A percentile compares a stretch with the other conserved stretches of the same genome.
Conservation (phyloP, 2,797 vertebrate species). For the Streptopelia turtur region DNA sequence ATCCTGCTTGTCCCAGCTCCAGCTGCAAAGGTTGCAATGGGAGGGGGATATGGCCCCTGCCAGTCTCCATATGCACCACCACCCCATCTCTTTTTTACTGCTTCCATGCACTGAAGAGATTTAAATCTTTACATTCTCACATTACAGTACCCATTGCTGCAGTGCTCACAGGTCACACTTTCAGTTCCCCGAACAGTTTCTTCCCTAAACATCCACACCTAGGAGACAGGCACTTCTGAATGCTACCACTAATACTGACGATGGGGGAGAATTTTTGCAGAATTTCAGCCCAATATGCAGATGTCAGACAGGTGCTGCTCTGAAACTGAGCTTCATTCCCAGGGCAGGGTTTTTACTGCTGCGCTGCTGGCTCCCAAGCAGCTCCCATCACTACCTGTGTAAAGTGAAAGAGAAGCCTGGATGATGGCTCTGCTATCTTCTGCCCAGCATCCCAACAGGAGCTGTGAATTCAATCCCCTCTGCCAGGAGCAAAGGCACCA, state of each 20-base stretch:
- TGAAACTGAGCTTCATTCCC: not conserved
- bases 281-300: not conserved
- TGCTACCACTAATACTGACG: not conserved
- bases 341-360: not conserved
- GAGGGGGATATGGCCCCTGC: not conserved
- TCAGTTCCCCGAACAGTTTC: not conserved
- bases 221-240: not conserved
- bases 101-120: not conserved
- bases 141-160: not conserved
- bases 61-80: not conserved
- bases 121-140: not conserved
- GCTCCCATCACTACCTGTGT: not conserved
- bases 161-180: not conserved
- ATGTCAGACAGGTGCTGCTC: not conserved
- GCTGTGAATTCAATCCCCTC: not conserved
- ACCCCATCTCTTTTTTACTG: not conserved
- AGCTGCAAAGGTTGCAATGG: not conserved
- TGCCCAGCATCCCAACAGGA: not conserved
- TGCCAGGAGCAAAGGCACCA: not conserved
- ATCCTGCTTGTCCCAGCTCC: fast-evolving
- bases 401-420: not conserved
- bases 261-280: not conserved
- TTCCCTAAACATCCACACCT: not conserved
- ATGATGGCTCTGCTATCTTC: not conserved
- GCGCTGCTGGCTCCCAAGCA: not conserved